Evolutionary conservation across 2,888 invertebrate species (phyloP).

Genomic region (Polyommatus icarus): DNA sequence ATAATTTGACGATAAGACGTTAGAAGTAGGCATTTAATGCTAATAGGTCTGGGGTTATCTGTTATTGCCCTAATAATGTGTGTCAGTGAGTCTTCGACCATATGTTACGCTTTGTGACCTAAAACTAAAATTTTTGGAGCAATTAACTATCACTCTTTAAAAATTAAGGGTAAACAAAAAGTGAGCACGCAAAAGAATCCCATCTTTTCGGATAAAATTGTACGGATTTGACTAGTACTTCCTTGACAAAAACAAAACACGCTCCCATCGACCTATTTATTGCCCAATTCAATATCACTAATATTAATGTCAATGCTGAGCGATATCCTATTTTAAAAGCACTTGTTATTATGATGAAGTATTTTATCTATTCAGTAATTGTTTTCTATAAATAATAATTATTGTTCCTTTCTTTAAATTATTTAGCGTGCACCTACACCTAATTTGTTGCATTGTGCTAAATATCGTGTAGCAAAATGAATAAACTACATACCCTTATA

Average conservation of each 20-base stretch:
- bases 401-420: background rate
- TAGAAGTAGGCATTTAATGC: slow-evolving; percentile 26
- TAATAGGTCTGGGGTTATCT: slow-evolving; percentile 38
- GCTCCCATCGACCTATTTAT: slow-evolving; percentile 60
- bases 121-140: slow-evolving; percentile 31
- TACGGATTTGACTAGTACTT: background rate
- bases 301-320: slow-evolving; percentile 51
- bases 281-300: slow-evolving; percentile 56
- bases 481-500: background rate
- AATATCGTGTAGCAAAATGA: background rate
- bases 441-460: background rate
- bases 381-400: background rate
- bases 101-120: slow-evolving; percentile 37
- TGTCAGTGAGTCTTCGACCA: slow-evolving; percentile 37
- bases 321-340: slow-evolving; percentile 25
- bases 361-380: background rate
- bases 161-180: background rate
- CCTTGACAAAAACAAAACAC: slow-evolving; percentile 10
- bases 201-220: background rate
- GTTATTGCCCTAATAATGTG: slow-evolving; percentile 36
- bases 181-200: background rate
- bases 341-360: slow-evolving; percentile 1
- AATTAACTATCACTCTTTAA: background rate
- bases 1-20: slow-evolving; percentile 31
- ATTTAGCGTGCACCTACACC: background rate